phyloP scores from a whole-genome alignment of 2,888 invertebrate genomes.

The Apoderus coryli region DNA sequence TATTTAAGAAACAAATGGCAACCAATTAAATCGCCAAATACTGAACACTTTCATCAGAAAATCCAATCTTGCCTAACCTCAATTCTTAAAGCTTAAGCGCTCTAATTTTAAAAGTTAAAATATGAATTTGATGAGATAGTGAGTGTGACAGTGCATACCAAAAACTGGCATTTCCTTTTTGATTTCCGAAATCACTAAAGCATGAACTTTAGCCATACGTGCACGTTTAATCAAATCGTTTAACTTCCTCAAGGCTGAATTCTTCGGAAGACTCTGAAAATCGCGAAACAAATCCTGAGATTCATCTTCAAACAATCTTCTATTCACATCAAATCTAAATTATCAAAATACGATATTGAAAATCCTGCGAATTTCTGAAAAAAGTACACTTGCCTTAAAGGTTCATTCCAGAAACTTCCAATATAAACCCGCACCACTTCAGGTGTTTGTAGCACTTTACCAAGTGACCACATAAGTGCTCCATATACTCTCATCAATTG shows the following conservation, averaged over 20 bases:
- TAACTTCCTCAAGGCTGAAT: constrained; percentile 90
- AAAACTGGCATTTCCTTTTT: constrained; percentile 93
- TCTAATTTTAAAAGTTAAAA: too few relatives aligned
- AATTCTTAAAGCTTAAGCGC: too few relatives aligned
- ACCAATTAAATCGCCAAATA: too few relatives aligned
- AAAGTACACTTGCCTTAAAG: constrained; percentile 56
- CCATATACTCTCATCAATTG: constrained; percentile 98
- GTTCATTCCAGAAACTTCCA: constrained; percentile 98
- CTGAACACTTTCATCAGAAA: too few relatives aligned
- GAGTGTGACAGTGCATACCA: constrained; percentile 85
- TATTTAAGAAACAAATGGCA: too few relatives aligned
- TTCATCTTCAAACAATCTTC: constrained; percentile 86
- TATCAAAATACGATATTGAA: too few relatives aligned
- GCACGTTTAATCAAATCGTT: constrained; percentile 97
- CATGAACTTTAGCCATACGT: constrained; percentile 92
- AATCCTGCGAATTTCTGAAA: too few relatives aligned
- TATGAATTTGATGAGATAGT: too few relatives aligned
- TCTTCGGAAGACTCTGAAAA: constrained; percentile 85
- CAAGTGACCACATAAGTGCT: constrained; percentile 98
- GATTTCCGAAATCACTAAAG: constrained; percentile 88
- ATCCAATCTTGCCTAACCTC: too few relatives aligned
- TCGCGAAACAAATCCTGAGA: constrained; percentile 90
- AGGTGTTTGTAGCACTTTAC: constrained; percentile 94
- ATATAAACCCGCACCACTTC: constrained; percentile 99
- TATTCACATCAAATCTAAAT: constrained; percentile 68